Conservation (phyloP, 2,113 vertebrate species). For the Mirza zaza region DNA sequence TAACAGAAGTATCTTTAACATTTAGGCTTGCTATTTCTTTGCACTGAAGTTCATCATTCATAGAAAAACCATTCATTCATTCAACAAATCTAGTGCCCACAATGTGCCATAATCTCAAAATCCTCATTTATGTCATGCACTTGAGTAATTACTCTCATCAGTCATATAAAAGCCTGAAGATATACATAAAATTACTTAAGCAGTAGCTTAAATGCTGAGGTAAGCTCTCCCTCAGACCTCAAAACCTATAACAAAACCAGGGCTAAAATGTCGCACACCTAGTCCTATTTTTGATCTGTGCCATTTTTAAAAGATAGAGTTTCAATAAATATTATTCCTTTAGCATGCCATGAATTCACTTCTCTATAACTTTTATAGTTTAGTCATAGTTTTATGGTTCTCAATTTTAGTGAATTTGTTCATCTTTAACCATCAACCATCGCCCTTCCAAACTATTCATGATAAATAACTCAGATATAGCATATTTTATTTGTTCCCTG, state of each 20-base stretch:
- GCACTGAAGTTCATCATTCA: neutral
- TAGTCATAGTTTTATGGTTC: constrained; percentile 8
- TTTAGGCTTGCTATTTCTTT: constrained; percentile 18
- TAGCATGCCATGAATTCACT: constrained; percentile 40
- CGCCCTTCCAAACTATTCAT: neutral
- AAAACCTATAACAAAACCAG: constrained; percentile 31
- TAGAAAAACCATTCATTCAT: neutral
- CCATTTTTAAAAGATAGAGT: constrained; percentile 41
- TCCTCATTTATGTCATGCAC: neutral
- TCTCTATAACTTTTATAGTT: constrained; percentile 32
- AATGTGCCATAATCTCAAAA: neutral
- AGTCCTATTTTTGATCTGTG: constrained; percentile 29
- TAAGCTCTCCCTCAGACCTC: constrained; percentile 22
- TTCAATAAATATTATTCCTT: constrained; percentile 64
- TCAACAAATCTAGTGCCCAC: neutral
- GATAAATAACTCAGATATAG: neutral
- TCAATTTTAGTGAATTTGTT: constrained; percentile 43
- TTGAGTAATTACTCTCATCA: constrained; percentile 5
- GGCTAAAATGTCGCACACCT: constrained; percentile 35
- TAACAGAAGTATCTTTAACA: neutral
- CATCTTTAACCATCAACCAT: constrained; percentile 29
- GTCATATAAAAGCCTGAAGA: constrained; percentile 39
- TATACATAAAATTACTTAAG: constrained; percentile 30
- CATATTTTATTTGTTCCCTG: neutral
- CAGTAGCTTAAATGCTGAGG: constrained; percentile 48